Conservation (phyloP, 2,888 invertebrate species). For the Ophraella communa region DNA sequence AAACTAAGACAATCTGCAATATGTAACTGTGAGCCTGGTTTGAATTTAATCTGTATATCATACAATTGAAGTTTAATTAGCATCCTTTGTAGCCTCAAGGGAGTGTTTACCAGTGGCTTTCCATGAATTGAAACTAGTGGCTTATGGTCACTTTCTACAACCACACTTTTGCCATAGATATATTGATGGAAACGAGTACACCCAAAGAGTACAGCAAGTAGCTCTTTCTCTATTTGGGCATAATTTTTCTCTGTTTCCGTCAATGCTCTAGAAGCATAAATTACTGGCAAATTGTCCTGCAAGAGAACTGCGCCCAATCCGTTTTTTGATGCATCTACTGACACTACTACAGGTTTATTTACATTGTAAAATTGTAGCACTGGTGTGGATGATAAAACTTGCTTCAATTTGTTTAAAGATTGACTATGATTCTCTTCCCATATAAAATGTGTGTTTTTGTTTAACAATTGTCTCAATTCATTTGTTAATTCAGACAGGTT, state of each 20-base stretch:
- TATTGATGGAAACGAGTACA: neutral
- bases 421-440: too few relatives aligned
- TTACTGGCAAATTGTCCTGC: too few relatives aligned
- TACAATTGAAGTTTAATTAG: too few relatives aligned
- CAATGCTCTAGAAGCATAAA: neutral
- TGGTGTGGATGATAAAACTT: too few relatives aligned
- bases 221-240: neutral
- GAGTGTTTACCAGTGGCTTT: neutral
- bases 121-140: neutral
- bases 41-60: neutral
- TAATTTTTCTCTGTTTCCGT: neutral
- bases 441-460: too few relatives aligned
- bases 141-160: neutral
- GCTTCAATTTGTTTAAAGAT: too few relatives aligned
- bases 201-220: neutral
- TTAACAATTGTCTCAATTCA: too few relatives aligned
- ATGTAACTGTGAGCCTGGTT: constrained; percentile 3
- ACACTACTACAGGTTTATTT: too few relatives aligned
- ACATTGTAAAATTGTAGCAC: too few relatives aligned
- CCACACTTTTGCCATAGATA: neutral
- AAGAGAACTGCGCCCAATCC: too few relatives aligned
- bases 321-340: too few relatives aligned
- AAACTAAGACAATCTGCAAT: constrained; percentile 5
- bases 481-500: neutral
- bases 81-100: too few relatives aligned